These are phyloP conservation scores for Trachelus iudaicus DNA, from an alignment of 2,888 invertebrate species.

Conservation along the genomic window DNA sequence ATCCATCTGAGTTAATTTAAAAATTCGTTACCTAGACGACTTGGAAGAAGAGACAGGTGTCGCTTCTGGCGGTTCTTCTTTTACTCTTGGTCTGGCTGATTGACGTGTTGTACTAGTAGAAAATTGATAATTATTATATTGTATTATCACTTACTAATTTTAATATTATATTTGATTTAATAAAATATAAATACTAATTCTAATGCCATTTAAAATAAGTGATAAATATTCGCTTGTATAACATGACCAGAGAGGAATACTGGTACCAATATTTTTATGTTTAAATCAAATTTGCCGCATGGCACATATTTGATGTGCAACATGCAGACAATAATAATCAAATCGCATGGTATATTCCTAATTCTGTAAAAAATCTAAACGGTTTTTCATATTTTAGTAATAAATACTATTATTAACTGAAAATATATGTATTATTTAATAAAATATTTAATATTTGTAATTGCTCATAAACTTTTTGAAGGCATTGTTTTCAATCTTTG, in stretches of 20 bases:
- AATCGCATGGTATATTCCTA: too few relatives aligned
- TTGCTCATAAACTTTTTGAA: too few relatives aligned
- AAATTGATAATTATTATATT: slow-evolving; percentile 60
- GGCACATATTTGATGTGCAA: too few relatives aligned
- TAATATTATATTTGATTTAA: not conserved
- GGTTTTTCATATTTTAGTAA: too few relatives aligned
- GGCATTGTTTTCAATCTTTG: too few relatives aligned
- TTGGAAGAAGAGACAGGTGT: slow-evolving; percentile 65
- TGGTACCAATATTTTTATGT: slow-evolving; percentile 69
- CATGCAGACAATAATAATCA: too few relatives aligned
- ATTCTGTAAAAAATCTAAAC: too few relatives aligned
- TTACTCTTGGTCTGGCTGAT: slow-evolving; percentile 65
- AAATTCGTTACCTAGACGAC: slow-evolving; percentile 63
- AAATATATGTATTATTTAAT: too few relatives aligned
- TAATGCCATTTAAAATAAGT: not conserved
- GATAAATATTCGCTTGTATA: not conserved
- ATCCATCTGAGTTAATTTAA: slow-evolving; percentile 17
- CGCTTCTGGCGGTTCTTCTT: slow-evolving; percentile 65
- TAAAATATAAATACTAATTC: not conserved
- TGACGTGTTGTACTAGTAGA: slow-evolving; percentile 65
- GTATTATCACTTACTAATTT: slow-evolving; percentile 8
- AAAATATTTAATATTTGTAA: too few relatives aligned
- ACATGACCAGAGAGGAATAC: slow-evolving; percentile 57
- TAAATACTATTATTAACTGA: too few relatives aligned
- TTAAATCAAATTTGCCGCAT: slow-evolving; percentile 7